Evolutionary conservation across 2,113 vertebrate genomes (phyloP).

Genomic region (Periophthalmodon schlosseri): DNA sequence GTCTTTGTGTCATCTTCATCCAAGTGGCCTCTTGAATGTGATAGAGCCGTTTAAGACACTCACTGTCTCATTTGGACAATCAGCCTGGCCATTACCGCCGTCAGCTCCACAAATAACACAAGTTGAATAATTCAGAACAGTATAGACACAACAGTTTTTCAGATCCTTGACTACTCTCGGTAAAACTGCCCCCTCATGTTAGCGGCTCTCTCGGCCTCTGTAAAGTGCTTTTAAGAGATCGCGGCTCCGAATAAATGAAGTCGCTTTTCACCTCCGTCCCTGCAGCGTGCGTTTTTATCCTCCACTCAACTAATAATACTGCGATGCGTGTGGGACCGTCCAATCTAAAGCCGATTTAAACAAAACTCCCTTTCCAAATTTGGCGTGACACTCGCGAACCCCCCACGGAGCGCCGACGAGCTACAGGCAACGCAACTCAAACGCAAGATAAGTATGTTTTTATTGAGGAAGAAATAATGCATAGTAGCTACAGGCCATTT

Average conservation of each 20-base stretch:
- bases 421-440: slow-evolving; percentile 39
- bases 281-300: neutral
- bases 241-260: slow-evolving; percentile 7
- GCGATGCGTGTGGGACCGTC: slow-evolving; percentile 13
- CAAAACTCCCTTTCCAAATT: slow-evolving; percentile 33
- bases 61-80: neutral
- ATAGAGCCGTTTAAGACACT: neutral
- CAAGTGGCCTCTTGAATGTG: neutral
- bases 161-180: neutral
- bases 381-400: slow-evolving; percentile 34
- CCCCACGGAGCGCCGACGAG: slow-evolving; percentile 8
- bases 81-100: neutral
- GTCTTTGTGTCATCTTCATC: too few relatives aligned
- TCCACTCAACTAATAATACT: neutral
- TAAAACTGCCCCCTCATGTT: neutral
- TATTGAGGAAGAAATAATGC: slow-evolving; percentile 48
- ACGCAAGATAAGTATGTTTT: slow-evolving; percentile 48
- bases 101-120: neutral
- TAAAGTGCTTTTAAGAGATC: slow-evolving; percentile 7
- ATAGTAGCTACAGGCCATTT: slow-evolving; percentile 54
- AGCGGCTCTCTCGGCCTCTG: neutral
- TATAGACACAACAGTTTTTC: neutral
- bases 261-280: slow-evolving; percentile 6
- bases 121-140: neutral
- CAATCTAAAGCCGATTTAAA: slow-evolving; percentile 28